Evolutionary conservation across 2,888 invertebrate species (phyloP), one percentile per base, ranked within the genome.

Genomic region (Drosophila recens): DNA sequence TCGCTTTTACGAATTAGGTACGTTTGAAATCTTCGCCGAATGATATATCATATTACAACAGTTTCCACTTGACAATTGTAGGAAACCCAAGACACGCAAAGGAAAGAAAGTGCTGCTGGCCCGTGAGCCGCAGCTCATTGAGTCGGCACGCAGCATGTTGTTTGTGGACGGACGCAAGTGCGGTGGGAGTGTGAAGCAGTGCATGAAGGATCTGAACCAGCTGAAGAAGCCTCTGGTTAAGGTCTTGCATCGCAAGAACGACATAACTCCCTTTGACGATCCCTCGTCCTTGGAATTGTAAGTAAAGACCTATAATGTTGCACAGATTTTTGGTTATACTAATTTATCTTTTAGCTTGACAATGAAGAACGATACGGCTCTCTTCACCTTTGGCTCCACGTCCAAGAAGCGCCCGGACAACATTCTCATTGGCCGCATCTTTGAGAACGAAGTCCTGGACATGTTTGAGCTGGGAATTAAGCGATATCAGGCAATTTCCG

Each of bases 371-470:
- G 98, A 99, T 92, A 95, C 97, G 13, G 95, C 98, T 0, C 92
- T 99, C 33, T 99, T 99, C 93, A 95, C 97, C 75, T 96, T 98
- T 90, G 97, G 96, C 3, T 97, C 97, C 1, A 97, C 98, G 90
- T 97, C 96, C 56, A 99, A 99, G 93, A 99, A 99, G 91, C 94
- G 98, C 13, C 99, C 99, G 0, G 95, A 98, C 90, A 99, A 98
- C 93, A 92, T 99, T 48, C 94, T 98, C 34, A 91, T 99, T 59
- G 98, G 98, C 0, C 94, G 99, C 79, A 96, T 97, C 90, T 99
- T 96, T 92, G 97, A 99, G 92, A 95, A 96, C 88, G 96, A 96
- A 65, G 93, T 99, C 34, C 93, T 99, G 64, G 99, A 99, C 91
- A 98, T 99, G 98, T 95, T 98, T 65, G 99, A 99, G 93, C 94